A percentile compares a stretch with the other conserved stretches of the same genome.
Evolutionary conservation across 2,797 vertebrate species (phyloP).

Genomic region (Characodon lateralis): DNA sequence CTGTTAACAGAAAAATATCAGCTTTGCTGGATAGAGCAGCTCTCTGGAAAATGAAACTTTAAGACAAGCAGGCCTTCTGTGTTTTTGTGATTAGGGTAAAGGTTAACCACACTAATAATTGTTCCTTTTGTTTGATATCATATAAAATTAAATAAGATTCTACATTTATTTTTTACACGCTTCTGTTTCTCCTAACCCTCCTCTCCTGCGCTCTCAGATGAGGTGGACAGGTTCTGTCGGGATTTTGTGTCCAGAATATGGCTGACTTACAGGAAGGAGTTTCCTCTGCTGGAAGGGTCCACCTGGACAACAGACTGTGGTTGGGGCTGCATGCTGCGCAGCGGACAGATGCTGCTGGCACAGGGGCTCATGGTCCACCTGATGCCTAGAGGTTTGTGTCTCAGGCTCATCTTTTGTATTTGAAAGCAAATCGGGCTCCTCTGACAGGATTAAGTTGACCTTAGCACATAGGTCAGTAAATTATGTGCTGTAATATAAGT

Average conservation of each 20-base stretch:
- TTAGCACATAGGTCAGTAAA: not conserved
- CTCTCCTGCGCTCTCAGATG: conserved; percentile 70
- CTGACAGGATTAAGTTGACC: not conserved
- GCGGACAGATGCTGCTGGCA: conserved; percentile 92
- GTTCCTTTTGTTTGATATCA: conserved; percentile 4
- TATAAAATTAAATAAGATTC: not conserved
- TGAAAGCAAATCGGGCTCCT: not conserved
- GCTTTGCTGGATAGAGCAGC: not conserved
- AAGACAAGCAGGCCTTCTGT: conserved; percentile 1
- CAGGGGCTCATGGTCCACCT: conserved; percentile 89
- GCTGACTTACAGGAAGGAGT: conserved; percentile 91
- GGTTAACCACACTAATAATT: conserved; percentile 7
- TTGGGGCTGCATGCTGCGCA: conserved; percentile 94
- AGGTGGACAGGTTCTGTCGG: conserved; percentile 85
- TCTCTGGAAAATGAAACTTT: not conserved
- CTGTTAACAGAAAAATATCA: not conserved
- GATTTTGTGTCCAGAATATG: conserved; percentile 90
- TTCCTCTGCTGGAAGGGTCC: conserved; percentile 87
- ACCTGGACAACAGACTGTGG: conserved; percentile 90
- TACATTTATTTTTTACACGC: not conserved
- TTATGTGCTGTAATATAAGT: not conserved
- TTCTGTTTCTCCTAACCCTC: not conserved
- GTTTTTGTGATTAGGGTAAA: conserved; percentile 25
- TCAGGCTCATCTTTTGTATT: not conserved
- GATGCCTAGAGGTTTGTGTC: conserved; percentile 82